Evolutionary conservation across 2,797 vertebrate genomes (phyloP).

Genomic region (Gymnothorax reevesii): DNA sequence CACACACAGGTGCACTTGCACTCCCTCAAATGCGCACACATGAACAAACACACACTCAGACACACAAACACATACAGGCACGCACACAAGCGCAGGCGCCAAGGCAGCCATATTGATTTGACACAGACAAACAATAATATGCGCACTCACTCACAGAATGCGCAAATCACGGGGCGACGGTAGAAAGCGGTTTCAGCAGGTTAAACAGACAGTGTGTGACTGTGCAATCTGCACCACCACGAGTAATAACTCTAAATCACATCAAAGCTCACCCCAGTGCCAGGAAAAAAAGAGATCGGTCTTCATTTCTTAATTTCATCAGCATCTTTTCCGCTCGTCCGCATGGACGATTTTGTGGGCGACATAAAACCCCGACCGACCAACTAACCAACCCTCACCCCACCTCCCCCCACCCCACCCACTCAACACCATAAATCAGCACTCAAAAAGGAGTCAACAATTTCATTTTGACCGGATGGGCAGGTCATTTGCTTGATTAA

Average conservation of each 20-base stretch:
- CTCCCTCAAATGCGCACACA: too few relatives aligned
- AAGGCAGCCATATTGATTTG: too few relatives aligned
- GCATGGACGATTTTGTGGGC: neutral
- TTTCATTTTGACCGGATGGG: constrained; percentile 17
- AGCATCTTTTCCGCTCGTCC: neutral
- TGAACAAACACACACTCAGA: neutral
- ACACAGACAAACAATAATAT: too few relatives aligned
- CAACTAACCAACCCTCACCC: too few relatives aligned
- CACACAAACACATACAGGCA: neutral
- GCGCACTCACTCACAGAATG: too few relatives aligned
- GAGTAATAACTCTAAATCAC: neutral
- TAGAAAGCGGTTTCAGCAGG: neutral
- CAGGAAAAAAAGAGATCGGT: neutral
- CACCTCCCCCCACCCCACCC: neutral
- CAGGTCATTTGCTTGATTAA: constrained; percentile 23
- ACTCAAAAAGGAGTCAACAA: neutral
- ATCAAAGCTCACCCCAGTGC: neutral
- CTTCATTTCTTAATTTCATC: neutral
- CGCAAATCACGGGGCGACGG: too few relatives aligned
- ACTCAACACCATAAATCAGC: neutral
- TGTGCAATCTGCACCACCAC: neutral
- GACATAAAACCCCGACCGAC: neutral
- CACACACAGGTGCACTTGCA: too few relatives aligned
- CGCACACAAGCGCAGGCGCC: too few relatives aligned
- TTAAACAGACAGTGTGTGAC: neutral